Conservation (phyloP, 2,113 vertebrate species). For the Scopus umbretta region DNA sequence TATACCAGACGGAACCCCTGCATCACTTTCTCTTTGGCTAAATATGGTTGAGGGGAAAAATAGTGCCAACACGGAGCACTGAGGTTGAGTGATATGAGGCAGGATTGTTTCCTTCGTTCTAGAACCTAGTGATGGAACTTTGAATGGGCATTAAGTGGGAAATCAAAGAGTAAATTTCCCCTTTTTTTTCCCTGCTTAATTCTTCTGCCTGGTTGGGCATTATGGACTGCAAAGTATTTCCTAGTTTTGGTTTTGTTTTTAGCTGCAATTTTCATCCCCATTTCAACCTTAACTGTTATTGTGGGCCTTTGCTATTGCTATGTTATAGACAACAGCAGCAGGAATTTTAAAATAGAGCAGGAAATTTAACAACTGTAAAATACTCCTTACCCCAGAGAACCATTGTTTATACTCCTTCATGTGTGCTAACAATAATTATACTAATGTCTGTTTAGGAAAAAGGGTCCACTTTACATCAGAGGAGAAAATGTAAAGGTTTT, state of each 20-base stretch:
- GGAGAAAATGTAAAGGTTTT: background rate
- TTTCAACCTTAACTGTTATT: conserved; percentile 7
- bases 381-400: background rate
- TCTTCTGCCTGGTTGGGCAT: background rate
- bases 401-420: conserved; percentile 30
- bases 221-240: background rate
- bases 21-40: background rate
- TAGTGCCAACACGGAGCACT: background rate
- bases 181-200: background rate
- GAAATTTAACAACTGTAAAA: conserved; percentile 19
- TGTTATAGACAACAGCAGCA: background rate
- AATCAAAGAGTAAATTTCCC: background rate
- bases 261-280: background rate
- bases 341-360: conserved; percentile 26
- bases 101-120: background rate
- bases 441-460: background rate
- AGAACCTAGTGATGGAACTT: background rate
- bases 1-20: conserved; percentile 25
- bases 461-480: background rate
- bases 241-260: background rate
- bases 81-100: background rate
- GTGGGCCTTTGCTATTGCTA: conserved; percentile 4
- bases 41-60: background rate
- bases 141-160: background rate
- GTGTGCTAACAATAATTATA: conserved; percentile 26